Evolutionary conservation across 2,888 invertebrate genomes (phyloP).

Genomic region (Pachydiplax longipennis): DNA sequence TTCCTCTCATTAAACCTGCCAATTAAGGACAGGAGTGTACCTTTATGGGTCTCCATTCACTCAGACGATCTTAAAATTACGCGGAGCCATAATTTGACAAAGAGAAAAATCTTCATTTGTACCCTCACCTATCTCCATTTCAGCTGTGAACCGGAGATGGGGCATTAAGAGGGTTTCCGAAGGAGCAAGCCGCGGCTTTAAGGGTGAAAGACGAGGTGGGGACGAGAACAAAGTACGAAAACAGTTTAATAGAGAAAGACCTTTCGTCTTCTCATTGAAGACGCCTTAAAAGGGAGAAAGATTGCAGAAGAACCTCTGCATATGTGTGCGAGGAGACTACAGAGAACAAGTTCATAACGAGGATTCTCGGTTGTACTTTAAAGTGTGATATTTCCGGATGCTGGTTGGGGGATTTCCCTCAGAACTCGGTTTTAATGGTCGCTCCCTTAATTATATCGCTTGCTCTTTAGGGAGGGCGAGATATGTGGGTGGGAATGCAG

Average conservation of each 20-base stretch:
- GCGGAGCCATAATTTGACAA: not conserved
- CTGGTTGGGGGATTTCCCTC: constrained; percentile 40
- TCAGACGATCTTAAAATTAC: not conserved
- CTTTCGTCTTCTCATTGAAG: not conserved
- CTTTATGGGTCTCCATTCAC: not conserved
- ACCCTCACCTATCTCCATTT: not conserved
- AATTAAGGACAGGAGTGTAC: not conserved
- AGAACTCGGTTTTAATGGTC: constrained; percentile 43
- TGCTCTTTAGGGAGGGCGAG: constrained; percentile 38
- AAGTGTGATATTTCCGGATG: constrained; percentile 44
- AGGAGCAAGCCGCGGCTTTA: not conserved
- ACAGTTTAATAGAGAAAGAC: not conserved
- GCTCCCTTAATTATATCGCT: constrained; percentile 42
- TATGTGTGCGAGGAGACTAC: constrained; percentile 5
- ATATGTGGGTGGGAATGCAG: not conserved
- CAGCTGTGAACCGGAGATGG: not conserved
- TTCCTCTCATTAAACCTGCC: not conserved
- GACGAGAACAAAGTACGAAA: not conserved
- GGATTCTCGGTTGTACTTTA: constrained; percentile 33
- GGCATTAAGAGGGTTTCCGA: not conserved
- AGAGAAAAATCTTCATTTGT: not conserved
- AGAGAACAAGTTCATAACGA: constrained; percentile 44
- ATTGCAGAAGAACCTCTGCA: not conserved
- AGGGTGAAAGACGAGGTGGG: not conserved
- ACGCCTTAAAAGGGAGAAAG: not conserved